Conservation (phyloP, 2,888 invertebrate species). For the Auanema sp. region DNA sequence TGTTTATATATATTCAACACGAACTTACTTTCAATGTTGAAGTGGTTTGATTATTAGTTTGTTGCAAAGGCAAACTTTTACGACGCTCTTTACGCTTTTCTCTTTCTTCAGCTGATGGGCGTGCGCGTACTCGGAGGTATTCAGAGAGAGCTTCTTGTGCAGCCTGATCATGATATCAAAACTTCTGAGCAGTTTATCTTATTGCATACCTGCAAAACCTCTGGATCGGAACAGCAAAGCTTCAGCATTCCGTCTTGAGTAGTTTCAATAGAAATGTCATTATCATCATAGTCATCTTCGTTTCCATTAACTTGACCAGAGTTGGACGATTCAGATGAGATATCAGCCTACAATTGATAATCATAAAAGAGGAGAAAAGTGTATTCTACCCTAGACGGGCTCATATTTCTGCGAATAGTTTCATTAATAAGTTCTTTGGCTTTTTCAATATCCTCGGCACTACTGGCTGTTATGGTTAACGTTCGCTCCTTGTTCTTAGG, state of each 20-base stretch:
- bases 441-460: constrained; percentile 86
- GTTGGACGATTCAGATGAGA: not conserved
- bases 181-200: too few relatives aligned
- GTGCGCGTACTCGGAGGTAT: constrained; percentile 43
- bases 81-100: constrained; percentile 52
- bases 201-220: constrained; percentile 49
- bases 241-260: constrained; percentile 55
- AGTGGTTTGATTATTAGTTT: constrained; percentile 9
- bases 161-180: constrained; percentile 30
- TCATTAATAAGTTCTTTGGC: constrained; percentile 92
- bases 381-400: constrained; percentile 64
- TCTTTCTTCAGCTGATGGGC: constrained; percentile 45
- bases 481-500: constrained; percentile 90
- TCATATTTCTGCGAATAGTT: constrained; percentile 90
- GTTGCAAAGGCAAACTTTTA: constrained; percentile 57
- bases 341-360: not conserved
- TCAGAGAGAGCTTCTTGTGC: constrained; percentile 56
- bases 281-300: constrained; percentile 26
- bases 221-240: constrained; percentile 55
- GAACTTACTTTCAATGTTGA: constrained; percentile 22
- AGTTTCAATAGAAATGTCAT: constrained; percentile 53
- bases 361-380: not conserved
- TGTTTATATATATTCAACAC: too few relatives aligned
- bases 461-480: constrained; percentile 91
- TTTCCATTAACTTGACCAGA: constrained; percentile 8